These are phyloP conservation scores for Gymnocheta viridis DNA, from an alignment of 2,888 invertebrate genomes.

Conservation along the genomic window DNA sequence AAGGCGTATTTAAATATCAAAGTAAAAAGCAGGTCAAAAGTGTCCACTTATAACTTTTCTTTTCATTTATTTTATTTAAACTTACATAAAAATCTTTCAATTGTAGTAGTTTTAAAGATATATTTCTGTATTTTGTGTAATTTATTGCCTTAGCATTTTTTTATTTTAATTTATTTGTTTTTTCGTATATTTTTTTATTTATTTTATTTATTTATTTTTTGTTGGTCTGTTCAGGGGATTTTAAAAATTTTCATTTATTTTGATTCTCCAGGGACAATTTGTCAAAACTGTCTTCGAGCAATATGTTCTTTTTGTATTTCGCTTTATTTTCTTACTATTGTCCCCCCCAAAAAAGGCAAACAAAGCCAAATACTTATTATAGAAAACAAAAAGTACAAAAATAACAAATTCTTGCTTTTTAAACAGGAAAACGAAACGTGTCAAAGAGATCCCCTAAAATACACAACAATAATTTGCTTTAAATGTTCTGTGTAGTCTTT, in stretches of 20 bases:
- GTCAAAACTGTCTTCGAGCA: constrained; percentile 40
- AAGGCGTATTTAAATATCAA: too few relatives aligned
- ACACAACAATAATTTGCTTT: background rate
- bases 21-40: too few relatives aligned
- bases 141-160: background rate
- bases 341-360: background rate
- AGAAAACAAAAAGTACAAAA: background rate
- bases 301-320: background rate
- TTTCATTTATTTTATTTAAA: background rate
- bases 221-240: background rate
- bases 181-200: background rate
- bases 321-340: background rate
- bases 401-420: constrained; percentile 1
- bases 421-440: background rate
- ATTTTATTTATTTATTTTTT: background rate
- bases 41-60: background rate
- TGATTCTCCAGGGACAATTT: constrained; percentile 29
- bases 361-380: constrained; percentile 11
- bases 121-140: background rate
- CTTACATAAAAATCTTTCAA: background rate
- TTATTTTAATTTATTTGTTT: background rate
- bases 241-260: constrained; percentile 29
- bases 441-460: background rate
- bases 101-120: background rate
- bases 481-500: background rate